Base-by-base conservation (phyloP, 2,797 vertebrate genomes). In the Myotis planiceps region DNA sequence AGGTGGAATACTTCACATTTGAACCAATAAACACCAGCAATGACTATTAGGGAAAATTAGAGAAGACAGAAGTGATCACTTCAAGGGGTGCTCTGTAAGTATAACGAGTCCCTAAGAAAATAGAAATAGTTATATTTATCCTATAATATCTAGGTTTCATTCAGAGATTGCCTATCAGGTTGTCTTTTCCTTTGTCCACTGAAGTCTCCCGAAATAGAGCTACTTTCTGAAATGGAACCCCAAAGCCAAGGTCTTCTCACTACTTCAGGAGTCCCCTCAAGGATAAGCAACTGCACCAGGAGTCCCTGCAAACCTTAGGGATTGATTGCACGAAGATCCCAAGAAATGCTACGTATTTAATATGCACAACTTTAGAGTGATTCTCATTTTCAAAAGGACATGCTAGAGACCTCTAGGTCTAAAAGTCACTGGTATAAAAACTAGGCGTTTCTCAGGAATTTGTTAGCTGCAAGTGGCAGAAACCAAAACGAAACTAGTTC, bases 401-500 rank as follows among this genome's bases (percentile, higher is more conserved):
- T 47, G 76, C 45, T 16, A 75, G 58, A 96, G 58, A 94, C 6
- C 18, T n/a, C 21, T 47, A 45, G 32, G 42, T 16, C 39, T 88
- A 71, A 69, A 68, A 94, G 37, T 53, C 32, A 47, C 25, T 27
- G 2, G 27, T 37, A 6, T 42, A 82, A 93, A 85, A 94, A 47
- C 3, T 37, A 93, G 32, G 23, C 6, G 1, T 51, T 65, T 13
- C 51, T 81, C 32, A 29, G 14, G 14, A 81, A 37, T 92, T 74
- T 58, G n/a, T 83, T 71, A 63, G 42, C 72, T 94, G 3, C 51
- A 55, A 89, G 45, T 39, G 47, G 75, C 75, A 89, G 75, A 89
- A 91, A 95, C 9, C 2, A n/a, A 95, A 94, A 83, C 42, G 71
- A 53, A 96, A 82, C 74, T 37, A 39, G 25, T 78, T 19, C 16